These are phyloP conservation scores for Neomonachus schauinslandi DNA, from an alignment of 2,113 vertebrate species.

Conservation along the genomic window DNA sequence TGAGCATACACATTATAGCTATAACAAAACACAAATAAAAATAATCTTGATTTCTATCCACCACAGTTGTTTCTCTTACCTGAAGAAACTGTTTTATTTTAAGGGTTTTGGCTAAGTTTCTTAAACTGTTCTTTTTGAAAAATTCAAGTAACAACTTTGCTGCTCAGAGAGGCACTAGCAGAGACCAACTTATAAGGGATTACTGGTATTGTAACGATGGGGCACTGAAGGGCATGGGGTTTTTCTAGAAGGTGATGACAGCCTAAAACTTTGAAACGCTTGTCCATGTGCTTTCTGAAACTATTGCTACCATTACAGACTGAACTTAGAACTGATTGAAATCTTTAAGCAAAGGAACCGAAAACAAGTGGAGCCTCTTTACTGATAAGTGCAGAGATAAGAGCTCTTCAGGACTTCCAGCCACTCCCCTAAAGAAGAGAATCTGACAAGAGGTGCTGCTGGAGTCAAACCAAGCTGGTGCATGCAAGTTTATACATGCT, in stretches of 20 bases:
- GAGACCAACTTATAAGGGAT: background rate
- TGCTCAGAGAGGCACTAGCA: background rate
- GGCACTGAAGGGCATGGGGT: fast-evolving
- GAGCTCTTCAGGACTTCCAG: background rate
- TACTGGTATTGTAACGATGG: background rate
- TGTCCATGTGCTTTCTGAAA: background rate
- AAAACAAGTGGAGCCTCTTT: background rate
- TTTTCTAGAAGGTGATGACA: background rate
- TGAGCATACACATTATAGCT: background rate
- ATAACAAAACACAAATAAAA: background rate
- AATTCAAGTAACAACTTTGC: background rate
- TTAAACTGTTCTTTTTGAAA: background rate
- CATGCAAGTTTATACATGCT: too few relatives aligned
- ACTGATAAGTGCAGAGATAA: background rate
- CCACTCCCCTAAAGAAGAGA: background rate
- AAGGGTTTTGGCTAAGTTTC: background rate
- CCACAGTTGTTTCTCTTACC: background rate
- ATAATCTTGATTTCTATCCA: background rate
- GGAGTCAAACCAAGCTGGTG: background rate
- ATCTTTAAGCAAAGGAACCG: background rate
- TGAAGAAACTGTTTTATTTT: background rate
- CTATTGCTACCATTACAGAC: background rate
- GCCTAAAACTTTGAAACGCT: background rate
- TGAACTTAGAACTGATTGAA: background rate
- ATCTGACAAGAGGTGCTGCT: background rate